Evolutionary conservation across 2,888 invertebrate genomes (phyloP).

Genomic region (Hololepta plana): DNA sequence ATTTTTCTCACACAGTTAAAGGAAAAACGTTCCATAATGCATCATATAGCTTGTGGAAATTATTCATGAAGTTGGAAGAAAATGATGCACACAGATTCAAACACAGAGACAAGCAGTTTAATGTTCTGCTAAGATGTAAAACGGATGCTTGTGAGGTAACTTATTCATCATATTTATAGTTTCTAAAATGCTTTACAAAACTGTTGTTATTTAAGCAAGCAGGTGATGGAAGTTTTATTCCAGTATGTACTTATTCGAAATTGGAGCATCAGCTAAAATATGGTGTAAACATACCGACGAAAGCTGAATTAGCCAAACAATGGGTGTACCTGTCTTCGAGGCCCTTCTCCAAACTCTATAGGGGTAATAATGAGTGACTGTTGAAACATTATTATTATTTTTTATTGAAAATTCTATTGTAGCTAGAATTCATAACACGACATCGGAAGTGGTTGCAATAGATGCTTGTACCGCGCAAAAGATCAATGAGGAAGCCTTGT

Average conservation of each 20-base stretch:
- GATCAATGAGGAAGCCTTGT: conserved; percentile 16
- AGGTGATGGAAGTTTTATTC: no score
- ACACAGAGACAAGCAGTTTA: conserved; percentile 16
- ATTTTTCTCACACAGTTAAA: no score
- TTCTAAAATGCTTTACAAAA: no score
- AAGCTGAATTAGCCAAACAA: conserved; percentile 17
- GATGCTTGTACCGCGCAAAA: conserved; percentile 19
- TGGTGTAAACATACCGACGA: conserved; percentile 17
- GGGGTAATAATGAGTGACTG: no score
- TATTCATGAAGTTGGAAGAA: conserved; percentile 15
- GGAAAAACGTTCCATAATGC: conserved; percentile 17
- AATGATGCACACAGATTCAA: conserved; percentile 17
- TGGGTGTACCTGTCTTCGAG: conserved; percentile 20
- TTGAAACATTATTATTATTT: conserved; percentile 1
- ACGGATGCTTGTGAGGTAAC: conserved; percentile 19
- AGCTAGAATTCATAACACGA: conserved; percentile 15
- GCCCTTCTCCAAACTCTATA: conserved; percentile 19
- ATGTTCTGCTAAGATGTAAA: conserved; percentile 19
- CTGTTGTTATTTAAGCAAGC: no score
- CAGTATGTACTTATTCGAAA: no score
- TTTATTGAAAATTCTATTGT: conserved; percentile 8
- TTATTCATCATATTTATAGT: background rate
- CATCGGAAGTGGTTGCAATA: conserved; percentile 15
- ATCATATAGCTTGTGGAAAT: conserved; percentile 20
- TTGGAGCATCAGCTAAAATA: conserved; percentile 19